Evolutionary conservation across 2,113 vertebrate genomes (phyloP).

Genomic region (Butorides virescens): DNA sequence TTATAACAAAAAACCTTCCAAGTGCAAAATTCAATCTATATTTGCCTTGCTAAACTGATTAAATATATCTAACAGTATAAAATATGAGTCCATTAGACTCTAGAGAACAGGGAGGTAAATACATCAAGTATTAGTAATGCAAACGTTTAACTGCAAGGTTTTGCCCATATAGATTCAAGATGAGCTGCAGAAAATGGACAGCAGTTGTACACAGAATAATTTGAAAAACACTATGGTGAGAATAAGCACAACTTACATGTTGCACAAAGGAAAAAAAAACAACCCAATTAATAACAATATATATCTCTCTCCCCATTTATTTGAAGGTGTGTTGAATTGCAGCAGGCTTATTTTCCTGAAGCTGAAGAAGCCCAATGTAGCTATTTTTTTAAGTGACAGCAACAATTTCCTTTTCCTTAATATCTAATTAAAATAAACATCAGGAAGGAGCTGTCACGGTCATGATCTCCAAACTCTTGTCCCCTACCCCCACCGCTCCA

Average conservation of each 20-base stretch:
- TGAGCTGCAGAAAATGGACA: neutral
- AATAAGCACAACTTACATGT: neutral
- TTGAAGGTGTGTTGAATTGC: neutral
- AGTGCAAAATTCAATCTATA: neutral
- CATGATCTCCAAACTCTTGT: neutral
- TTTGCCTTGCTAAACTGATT: neutral
- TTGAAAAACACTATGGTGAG: neutral
- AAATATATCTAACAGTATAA: neutral
- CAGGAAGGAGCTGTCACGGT: neutral
- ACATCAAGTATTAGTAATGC: neutral
- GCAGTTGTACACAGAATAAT: neutral
- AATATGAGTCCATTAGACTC: neutral
- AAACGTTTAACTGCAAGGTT: neutral
- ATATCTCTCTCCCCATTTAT: neutral
- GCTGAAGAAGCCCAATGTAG: neutral
- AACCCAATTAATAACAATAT: neutral
- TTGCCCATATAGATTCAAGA: neutral
- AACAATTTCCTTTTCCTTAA: neutral
- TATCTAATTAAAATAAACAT: neutral
- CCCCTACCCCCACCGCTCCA: fast-evolving
- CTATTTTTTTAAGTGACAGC: neutral
- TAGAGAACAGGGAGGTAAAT: neutral
- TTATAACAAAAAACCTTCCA: neutral
- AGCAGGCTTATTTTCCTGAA: neutral
- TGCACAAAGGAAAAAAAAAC: neutral